Conservation (phyloP, 2,797 vertebrate genomes). For the Gouania willdenowi region DNA sequence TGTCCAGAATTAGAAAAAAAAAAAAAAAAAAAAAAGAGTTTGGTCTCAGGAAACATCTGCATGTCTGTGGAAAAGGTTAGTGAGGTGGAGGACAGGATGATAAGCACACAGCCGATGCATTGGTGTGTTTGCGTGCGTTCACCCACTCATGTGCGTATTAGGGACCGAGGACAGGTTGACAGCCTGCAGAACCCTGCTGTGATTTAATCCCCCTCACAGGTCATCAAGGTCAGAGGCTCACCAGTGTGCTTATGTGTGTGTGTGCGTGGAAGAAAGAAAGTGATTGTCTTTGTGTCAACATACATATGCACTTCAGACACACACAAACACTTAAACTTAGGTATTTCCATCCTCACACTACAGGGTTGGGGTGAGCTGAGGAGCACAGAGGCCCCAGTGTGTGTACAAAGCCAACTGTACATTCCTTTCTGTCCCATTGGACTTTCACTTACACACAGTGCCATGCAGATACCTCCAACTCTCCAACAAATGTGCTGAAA, state of each 20-base stretch:
- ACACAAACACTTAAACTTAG: conserved; percentile 19
- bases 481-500: conserved; percentile 13
- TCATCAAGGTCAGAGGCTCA: conserved; percentile 35
- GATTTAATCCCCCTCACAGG: conserved; percentile 51
- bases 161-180: conserved; percentile 42
- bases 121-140: background rate
- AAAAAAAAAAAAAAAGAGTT: too few species aligned
- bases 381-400: conserved; percentile 59
- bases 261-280: conserved; percentile 25
- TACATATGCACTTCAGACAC: background rate
- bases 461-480: conserved; percentile 51
- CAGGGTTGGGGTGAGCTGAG: conserved; percentile 16
- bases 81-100: conserved; percentile 50
- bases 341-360: conserved; percentile 23
- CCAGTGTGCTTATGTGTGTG: background rate
- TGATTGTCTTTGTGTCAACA: conserved; percentile 21
- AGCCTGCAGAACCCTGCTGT: conserved; percentile 41
- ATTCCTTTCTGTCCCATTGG: conserved; percentile 57
- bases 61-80: conserved; percentile 53
- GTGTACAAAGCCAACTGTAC: conserved; percentile 48
- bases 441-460: conserved; percentile 34
- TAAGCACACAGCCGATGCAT: conserved; percentile 7
- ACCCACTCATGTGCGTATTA: conserved; percentile 13
- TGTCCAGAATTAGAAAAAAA: conserved; percentile 17
- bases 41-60: conserved; percentile 61